phyloP scores from a whole-genome alignment of 2,888 invertebrate genomes.

The Ctena decussata region DNA sequence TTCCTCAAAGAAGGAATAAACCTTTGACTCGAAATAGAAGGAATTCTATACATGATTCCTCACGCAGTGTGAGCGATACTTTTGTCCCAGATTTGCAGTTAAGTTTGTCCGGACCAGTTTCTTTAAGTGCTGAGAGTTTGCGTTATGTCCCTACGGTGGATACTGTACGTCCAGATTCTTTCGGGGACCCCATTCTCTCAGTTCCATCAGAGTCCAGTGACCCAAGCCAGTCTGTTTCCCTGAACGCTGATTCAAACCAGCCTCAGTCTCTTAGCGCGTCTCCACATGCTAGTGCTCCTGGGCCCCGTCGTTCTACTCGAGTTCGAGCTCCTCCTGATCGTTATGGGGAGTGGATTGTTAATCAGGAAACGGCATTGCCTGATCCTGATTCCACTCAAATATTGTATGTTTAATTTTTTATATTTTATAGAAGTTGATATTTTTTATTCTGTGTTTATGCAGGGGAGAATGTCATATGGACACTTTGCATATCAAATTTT shows the following conservation, averaged over 20 bases:
- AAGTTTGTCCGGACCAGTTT: neutral
- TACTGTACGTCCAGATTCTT: neutral
- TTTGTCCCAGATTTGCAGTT: too few relatives aligned
- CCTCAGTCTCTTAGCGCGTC: neutral
- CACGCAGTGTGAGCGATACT: too few relatives aligned
- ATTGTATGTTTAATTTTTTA: neutral
- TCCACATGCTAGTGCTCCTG: neutral
- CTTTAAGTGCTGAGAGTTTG: neutral
- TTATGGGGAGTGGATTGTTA: neutral
- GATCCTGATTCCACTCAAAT: neutral
- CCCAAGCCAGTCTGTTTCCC: too few relatives aligned
- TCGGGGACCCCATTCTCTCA: neutral
- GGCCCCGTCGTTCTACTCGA: neutral
- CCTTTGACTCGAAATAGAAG: too few relatives aligned
- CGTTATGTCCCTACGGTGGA: neutral
- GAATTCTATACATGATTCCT: too few relatives aligned
- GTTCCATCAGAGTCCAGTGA: too few relatives aligned
- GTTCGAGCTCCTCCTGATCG: neutral
- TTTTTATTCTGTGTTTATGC: neutral
- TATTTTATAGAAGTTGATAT: neutral
- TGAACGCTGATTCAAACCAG: neutral
- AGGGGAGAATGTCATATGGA: constrained; percentile 19
- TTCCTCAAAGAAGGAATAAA: neutral
- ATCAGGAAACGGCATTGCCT: neutral
- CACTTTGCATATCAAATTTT: neutral